These are phyloP conservation scores for Urocitellus parryii DNA, from an alignment of 2,113 vertebrate species.

Conservation along the genomic window DNA sequence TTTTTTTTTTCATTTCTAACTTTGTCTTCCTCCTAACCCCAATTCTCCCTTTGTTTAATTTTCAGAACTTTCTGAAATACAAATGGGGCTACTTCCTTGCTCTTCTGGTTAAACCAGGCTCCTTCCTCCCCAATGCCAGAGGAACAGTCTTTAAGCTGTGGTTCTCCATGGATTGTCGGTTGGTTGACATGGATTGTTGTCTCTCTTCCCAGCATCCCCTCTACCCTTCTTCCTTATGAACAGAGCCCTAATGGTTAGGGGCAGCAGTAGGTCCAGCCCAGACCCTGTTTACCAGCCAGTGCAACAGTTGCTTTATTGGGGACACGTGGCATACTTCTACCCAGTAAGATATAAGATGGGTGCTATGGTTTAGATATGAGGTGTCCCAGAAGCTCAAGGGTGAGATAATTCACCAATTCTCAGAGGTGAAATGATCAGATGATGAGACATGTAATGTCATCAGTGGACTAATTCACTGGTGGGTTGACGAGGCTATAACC, in stretches of 20 bases:
- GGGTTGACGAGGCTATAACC: too few species aligned
- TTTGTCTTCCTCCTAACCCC: not conserved
- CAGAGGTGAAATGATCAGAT: too few species aligned
- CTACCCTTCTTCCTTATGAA: not conserved
- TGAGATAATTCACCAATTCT: too few species aligned
- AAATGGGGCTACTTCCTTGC: not conserved
- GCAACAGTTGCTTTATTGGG: not conserved
- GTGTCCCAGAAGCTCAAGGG: too few species aligned
- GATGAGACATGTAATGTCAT: too few species aligned
- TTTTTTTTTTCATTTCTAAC: not conserved
- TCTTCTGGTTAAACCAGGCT: not conserved
- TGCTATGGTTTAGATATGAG: too few species aligned
- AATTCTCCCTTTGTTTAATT: not conserved
- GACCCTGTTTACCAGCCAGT: not conserved
- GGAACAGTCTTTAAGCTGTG: not conserved
- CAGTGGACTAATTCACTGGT: too few species aligned
- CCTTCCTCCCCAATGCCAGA: not conserved
- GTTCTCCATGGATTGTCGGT: not conserved
- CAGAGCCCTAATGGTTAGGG: not conserved
- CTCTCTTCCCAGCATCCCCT: not conserved
- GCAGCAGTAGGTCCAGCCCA: too few species aligned
- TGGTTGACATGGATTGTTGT: too few species aligned
- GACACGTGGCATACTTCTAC: not conserved
- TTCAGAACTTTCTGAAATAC: not conserved
- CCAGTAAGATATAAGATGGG: not conserved